Evolutionary conservation across 1,140 invertebrate species (phyloP).

Genomic region (Drosophila miranda): DNA sequence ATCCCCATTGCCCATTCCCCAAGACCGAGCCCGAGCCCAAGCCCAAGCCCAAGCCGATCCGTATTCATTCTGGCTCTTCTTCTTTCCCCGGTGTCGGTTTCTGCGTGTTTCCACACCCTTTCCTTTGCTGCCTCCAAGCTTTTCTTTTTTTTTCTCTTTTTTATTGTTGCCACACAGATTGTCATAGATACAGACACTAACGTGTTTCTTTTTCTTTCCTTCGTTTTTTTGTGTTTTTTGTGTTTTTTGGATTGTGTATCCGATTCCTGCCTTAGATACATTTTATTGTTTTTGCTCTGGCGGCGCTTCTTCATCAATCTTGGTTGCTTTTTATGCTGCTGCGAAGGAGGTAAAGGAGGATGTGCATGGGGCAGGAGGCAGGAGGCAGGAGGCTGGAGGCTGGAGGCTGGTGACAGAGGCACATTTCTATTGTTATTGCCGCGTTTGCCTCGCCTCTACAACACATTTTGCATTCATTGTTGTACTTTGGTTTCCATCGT

Average conservation of each 20-base stretch:
- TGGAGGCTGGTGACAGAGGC: conserved; percentile 5
- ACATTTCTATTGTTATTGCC: conserved; percentile 55
- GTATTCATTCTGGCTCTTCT: conserved; percentile 18
- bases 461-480: conserved; percentile 45
- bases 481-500: conserved; percentile 44
- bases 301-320: conserved; percentile 73
- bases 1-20: background rate
- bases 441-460: conserved; percentile 48
- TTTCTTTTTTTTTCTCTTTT: conserved; percentile 10
- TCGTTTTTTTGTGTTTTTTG: conserved; percentile 9
- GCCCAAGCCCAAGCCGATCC: conserved; percentile 19
- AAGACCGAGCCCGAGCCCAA: background rate
- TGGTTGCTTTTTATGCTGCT: conserved; percentile 62
- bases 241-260: conserved; percentile 11
- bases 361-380: background rate
- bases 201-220: conserved; percentile 13
- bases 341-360: background rate
- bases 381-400: too few species aligned
- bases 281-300: conserved; percentile 68
- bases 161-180: conserved; percentile 49
- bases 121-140: conserved; percentile 3
- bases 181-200: conserved; percentile 55
- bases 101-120: conserved; percentile 7
- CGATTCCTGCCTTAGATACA: conserved; percentile 46
- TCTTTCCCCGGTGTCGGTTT: background rate